A percentile compares a stretch with the other conserved stretches of the same genome.
Conservation (phyloP, 2,797 vertebrate genomes). For the Tolypeutes matacus region DNA sequence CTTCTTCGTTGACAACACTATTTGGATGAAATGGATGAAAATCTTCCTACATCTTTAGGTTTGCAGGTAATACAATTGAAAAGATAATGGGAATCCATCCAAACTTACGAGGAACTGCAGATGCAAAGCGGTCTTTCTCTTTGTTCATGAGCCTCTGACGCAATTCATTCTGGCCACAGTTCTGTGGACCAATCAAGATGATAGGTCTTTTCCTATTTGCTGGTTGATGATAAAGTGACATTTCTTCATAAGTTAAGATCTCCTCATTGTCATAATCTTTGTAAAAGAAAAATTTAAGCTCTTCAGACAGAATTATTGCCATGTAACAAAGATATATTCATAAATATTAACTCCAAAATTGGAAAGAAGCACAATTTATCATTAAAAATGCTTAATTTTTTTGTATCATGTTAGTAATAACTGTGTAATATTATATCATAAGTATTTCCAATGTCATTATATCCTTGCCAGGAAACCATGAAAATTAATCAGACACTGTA, state of each 20-base stretch:
- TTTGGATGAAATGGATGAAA: slow-evolving; percentile 36
- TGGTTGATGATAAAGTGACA: slow-evolving; percentile 98
- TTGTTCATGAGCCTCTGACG: slow-evolving; percentile 94
- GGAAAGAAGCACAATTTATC: slow-evolving; percentile 35
- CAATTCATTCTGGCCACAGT: slow-evolving; percentile 95
- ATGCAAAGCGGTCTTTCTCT: slow-evolving; percentile 94
- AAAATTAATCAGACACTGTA: slow-evolving; percentile 43
- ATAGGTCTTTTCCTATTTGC: slow-evolving; percentile 97
- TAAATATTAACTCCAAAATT: not conserved
- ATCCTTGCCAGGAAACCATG: slow-evolving; percentile 3
- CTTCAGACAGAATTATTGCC: slow-evolving; percentile 60
- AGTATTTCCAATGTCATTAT: slow-evolving; percentile 7
- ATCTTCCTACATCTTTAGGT: not conserved
- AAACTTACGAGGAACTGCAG: slow-evolving; percentile 95
- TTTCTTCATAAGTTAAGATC: slow-evolving; percentile 98
- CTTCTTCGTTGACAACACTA: not conserved
- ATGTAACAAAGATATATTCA: slow-evolving; percentile 34
- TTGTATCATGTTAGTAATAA: not conserved
- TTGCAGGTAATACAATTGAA: not conserved
- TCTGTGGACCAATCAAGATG: slow-evolving; percentile 95
- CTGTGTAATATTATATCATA: not conserved
- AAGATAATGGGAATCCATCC: slow-evolving; percentile 6
- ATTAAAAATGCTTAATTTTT: slow-evolving; percentile 52
- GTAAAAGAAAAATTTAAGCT: slow-evolving; percentile 73
- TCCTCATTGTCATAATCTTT: slow-evolving; percentile 96